Percentiles rank a stretch among this genome's conserved stretches.
Evolutionary conservation across 2,113 vertebrate genomes (phyloP).

Genomic region (Apus apus): DNA sequence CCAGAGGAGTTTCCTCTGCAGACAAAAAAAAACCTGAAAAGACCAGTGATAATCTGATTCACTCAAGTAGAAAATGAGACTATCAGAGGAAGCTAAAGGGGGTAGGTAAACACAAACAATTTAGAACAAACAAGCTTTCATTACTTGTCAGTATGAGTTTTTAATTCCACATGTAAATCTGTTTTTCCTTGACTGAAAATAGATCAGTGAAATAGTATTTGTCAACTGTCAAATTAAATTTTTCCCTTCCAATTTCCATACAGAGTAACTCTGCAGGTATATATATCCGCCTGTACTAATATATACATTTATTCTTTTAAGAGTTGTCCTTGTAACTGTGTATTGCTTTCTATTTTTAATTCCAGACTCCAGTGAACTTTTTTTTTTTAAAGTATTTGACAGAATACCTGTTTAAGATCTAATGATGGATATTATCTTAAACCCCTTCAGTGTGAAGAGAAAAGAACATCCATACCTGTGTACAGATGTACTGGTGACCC

Average conservation of each 20-base stretch:
- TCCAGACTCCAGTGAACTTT: not conserved
- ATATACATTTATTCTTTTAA: not conserved
- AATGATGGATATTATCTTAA: not conserved
- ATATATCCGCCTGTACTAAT: not conserved
- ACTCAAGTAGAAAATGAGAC: not conserved
- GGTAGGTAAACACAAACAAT: not conserved
- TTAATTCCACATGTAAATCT: not conserved
- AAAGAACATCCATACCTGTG: not conserved
- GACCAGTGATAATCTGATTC: not conserved
- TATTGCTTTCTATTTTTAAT: not conserved
- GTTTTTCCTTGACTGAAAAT: not conserved
- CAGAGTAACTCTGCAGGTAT: not conserved
- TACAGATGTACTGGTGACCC: not conserved
- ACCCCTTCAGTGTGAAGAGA: not conserved
- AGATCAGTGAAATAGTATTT: not conserved
- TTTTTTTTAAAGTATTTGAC: not conserved
- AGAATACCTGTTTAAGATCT: not conserved
- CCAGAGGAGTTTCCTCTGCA: not conserved
- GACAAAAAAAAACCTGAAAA: not conserved
- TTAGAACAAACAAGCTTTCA: not conserved
- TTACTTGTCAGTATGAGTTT: not conserved
- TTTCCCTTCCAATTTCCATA: not conserved
- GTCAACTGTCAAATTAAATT: not conserved
- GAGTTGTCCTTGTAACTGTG: fast-evolving
- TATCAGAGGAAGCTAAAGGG: not conserved